phyloP scores from a whole-genome alignment of 92 coral and sea anemone genomes.

The Heteractis magnifica region DNA sequence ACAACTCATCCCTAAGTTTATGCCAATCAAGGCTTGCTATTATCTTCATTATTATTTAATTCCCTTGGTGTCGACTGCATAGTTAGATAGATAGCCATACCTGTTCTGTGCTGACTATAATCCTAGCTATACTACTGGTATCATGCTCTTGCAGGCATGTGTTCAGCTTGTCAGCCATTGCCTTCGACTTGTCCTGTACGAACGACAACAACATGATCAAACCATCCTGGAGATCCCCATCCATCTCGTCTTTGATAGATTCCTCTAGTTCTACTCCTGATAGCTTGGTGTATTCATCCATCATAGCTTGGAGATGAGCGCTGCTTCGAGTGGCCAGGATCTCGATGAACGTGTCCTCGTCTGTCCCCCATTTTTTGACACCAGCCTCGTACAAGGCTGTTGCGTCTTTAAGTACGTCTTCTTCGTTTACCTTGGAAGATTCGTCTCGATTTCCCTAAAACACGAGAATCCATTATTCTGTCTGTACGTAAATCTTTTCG shows the following conservation, averaged over 20 bases:
- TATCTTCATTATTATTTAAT: too few species aligned
- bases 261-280: neutral
- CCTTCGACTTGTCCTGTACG: conserved; percentile 34
- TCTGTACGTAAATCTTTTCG: too few species aligned
- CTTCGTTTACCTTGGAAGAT: conserved; percentile 29
- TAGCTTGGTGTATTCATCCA: too few species aligned
- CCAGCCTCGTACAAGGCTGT: conserved; percentile 61
- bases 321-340: too few species aligned
- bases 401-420: conserved; percentile 44
- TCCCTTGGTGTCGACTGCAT: too few species aligned
- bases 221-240: conserved; percentile 76
- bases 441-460: conserved; percentile 52
- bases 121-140: conserved; percentile 38
- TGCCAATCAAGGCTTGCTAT: too few species aligned
- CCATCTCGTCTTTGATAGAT: conserved; percentile 34
- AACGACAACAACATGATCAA: conserved; percentile 65
- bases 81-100: neutral
- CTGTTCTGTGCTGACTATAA: conserved; percentile 3
- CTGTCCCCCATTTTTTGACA: conserved; percentile 73
- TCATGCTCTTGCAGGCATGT: neutral
- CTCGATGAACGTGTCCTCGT: neutral
- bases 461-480: neutral
- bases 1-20: neutral
- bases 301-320: too few species aligned
- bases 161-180: conserved; percentile 67